These are phyloP conservation scores for Cherax destructor DNA, from an alignment of 1,140 invertebrate species.

Conservation along the genomic window DNA sequence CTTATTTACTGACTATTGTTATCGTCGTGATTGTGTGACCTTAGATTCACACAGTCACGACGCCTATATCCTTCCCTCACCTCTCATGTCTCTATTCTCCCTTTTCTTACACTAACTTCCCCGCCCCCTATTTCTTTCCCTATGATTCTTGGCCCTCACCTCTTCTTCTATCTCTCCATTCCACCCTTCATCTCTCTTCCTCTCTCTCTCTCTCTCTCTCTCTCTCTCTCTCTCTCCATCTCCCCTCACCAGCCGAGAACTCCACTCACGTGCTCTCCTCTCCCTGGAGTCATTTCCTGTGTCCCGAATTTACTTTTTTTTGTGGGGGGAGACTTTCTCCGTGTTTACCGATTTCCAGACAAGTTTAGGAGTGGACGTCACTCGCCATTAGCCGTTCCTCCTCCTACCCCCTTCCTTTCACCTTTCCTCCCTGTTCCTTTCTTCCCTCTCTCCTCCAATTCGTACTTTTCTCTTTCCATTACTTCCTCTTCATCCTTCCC, in stretches of 20 bases:
- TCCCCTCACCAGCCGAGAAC: neutral
- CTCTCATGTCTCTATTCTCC: neutral
- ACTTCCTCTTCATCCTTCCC: too few relatives aligned
- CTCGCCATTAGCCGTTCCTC: neutral
- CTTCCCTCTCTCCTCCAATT: too few relatives aligned
- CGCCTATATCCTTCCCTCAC: too few relatives aligned
- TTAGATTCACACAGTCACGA: too few relatives aligned
- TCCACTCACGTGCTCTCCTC: neutral
- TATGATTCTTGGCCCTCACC: neutral
- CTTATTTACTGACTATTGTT: too few relatives aligned
- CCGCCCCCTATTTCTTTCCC: too few relatives aligned
- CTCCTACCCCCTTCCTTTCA: too few relatives aligned
- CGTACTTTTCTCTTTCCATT: too few relatives aligned
- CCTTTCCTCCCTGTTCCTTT: too few relatives aligned
- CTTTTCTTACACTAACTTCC: neutral
- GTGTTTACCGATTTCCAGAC: neutral
- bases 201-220: neutral
- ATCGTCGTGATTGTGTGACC: too few relatives aligned
- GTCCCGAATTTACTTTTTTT: constrained; percentile 7
- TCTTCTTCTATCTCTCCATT: neutral
- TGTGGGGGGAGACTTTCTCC: neutral
- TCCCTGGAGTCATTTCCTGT: constrained; percentile 16
- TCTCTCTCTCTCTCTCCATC: neutral
- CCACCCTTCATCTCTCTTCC: neutral
- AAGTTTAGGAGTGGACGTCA: neutral